phyloP scores from a whole-genome alignment of 2,797 vertebrate genomes.

The Pangasius macronema region DNA sequence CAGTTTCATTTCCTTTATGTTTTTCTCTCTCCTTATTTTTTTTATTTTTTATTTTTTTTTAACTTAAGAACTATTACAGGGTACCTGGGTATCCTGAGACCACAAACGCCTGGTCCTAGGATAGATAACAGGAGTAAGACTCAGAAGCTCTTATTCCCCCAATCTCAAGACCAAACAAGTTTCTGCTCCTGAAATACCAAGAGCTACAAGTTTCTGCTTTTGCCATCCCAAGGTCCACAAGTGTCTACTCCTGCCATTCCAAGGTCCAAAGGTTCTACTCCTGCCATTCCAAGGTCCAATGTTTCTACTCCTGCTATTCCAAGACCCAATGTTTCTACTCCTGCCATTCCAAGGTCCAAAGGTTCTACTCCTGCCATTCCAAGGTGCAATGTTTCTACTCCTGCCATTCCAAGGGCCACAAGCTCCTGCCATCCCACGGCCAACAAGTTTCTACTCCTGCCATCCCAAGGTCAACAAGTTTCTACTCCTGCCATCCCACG shows the following conservation, averaged over 20 bases:
- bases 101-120: not conserved
- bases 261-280: not conserved
- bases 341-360: not conserved
- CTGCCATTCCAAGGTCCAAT: rapidly evolving
- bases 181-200: not conserved
- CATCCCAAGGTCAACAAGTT: not conserved
- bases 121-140: not conserved
- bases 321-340: not conserved
- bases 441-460: not conserved
- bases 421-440: not conserved
- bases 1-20: not conserved
- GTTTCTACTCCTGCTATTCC: not conserved
- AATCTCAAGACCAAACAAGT: not conserved
- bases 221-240: not conserved
- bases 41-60: not conserved
- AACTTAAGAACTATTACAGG: not conserved
- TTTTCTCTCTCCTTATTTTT: not conserved
- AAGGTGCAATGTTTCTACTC: not conserved
- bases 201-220: not conserved
- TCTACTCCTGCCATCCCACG: not conserved
- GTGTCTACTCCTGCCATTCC: not conserved
- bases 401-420: too few species aligned
- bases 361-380: not conserved
- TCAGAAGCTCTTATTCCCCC: not conserved
- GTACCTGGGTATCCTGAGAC: not conserved